Conservation (phyloP, 1,140 invertebrate genomes). For the Lepidurus apus region DNA sequence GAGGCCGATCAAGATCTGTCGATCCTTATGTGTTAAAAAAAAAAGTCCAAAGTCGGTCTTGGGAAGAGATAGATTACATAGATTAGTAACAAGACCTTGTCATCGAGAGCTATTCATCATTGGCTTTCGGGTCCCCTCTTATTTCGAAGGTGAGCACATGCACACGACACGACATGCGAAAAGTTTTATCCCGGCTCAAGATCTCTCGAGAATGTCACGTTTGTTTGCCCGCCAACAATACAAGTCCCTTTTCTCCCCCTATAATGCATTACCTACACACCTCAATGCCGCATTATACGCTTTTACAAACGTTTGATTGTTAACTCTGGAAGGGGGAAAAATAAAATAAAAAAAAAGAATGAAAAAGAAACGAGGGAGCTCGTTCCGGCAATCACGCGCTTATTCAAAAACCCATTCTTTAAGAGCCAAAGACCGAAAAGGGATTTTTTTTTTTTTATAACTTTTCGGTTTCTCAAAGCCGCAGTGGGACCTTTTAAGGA, state of each 20-base stretch:
- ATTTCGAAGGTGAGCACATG: constrained; percentile 10
- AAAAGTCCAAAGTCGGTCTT: neutral
- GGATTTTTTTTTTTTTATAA: neutral
- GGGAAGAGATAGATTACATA: constrained; percentile 15
- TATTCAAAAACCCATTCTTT: constrained; percentile 18
- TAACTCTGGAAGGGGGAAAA: neutral
- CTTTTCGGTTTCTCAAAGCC: constrained; percentile 2
- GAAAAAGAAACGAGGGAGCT: neutral
- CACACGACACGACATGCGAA: neutral
- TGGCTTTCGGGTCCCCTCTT: neutral
- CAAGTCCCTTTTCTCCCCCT: neutral
- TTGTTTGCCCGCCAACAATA: constrained; percentile 18
- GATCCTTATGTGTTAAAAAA: constrained; percentile 14
- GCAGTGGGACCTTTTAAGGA: constrained; percentile 14
- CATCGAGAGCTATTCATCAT: constrained; percentile 15
- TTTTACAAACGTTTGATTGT: constrained; percentile 22
- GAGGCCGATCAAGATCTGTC: neutral
- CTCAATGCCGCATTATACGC: constrained; percentile 9
- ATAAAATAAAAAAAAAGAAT: neutral
- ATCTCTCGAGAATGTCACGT: constrained; percentile 8
- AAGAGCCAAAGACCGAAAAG: neutral
- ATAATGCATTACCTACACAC: constrained; percentile 18
- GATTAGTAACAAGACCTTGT: constrained; percentile 1
- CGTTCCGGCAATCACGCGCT: constrained; percentile 16
- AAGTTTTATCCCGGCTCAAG: neutral